Percentiles rank a stretch among this genome's conserved stretches.
Evolutionary conservation across 2,113 vertebrate genomes (phyloP).

Genomic region (Rhineura floridana): DNA sequence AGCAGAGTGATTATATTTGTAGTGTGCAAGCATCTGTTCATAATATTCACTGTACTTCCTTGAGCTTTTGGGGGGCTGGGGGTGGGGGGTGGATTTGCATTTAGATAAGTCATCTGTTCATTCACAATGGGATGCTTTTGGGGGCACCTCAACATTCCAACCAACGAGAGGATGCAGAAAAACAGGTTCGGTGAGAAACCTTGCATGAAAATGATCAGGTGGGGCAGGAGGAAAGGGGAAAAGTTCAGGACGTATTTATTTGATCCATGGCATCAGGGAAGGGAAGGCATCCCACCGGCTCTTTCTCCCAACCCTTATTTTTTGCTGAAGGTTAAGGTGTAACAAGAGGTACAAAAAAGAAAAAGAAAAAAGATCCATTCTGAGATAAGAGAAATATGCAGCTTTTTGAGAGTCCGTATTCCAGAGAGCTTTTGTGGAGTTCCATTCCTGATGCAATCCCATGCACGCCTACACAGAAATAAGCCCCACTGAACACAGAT

Average conservation of each 20-base stretch:
- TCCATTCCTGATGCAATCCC: too few species aligned
- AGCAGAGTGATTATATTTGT: too few species aligned
- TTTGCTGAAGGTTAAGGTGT: background rate
- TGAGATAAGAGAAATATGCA: too few species aligned
- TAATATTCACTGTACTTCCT: background rate
- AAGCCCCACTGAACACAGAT: too few species aligned
- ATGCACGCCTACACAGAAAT: too few species aligned
- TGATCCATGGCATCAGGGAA: too few species aligned
- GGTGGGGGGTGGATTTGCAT: background rate
- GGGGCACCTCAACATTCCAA: background rate
- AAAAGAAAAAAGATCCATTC: too few species aligned
- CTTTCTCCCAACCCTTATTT: background rate
- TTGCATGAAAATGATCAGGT: background rate
- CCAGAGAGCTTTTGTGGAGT: too few species aligned
- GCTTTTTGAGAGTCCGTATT: too few species aligned
- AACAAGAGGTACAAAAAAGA: too few species aligned
- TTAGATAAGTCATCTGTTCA: background rate
- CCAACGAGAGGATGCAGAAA: background rate
- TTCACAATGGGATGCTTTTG: background rate
- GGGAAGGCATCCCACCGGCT: too few species aligned
- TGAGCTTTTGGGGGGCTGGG: background rate
- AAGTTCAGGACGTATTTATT: background rate
- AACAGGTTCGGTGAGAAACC: background rate
- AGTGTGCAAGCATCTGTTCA: background rate
- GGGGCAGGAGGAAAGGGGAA: background rate